Conservation (phyloP, 2,113 vertebrate species). For the Serilophus lunatus region DNA sequence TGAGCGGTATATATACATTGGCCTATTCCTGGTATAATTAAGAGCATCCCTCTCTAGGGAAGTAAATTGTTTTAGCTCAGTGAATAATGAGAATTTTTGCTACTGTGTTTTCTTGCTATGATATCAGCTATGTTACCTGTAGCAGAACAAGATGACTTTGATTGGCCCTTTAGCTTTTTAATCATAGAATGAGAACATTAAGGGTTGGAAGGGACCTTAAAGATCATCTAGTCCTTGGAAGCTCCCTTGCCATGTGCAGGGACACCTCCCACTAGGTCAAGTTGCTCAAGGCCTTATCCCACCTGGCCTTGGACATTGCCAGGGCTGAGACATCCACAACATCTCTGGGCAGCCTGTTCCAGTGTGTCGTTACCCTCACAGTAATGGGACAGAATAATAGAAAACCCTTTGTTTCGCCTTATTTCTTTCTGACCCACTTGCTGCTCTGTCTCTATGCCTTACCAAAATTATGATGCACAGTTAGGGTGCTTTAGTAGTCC, state of each 20-base stretch:
- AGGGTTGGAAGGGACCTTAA: background rate
- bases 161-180: background rate
- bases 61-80: background rate
- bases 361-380: background rate
- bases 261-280: background rate
- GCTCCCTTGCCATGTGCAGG: background rate
- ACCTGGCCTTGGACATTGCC: background rate
- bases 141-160: background rate
- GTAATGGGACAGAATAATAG: background rate
- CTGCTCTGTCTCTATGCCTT: background rate
- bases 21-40: background rate
- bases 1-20: background rate
- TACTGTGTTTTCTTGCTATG: background rate
- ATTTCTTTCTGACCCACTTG: background rate
- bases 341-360: background rate
- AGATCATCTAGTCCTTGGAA: background rate
- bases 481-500: too few species aligned
- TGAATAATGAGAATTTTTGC: background rate
- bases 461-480: background rate
- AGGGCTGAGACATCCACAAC: background rate
- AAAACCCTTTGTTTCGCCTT: background rate
- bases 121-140: background rate
- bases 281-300: background rate
- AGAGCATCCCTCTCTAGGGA: background rate
- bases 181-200: background rate